These are phyloP conservation scores for Colius striatus DNA, from an alignment of 2,113 vertebrate genomes.

Conservation along the genomic window DNA sequence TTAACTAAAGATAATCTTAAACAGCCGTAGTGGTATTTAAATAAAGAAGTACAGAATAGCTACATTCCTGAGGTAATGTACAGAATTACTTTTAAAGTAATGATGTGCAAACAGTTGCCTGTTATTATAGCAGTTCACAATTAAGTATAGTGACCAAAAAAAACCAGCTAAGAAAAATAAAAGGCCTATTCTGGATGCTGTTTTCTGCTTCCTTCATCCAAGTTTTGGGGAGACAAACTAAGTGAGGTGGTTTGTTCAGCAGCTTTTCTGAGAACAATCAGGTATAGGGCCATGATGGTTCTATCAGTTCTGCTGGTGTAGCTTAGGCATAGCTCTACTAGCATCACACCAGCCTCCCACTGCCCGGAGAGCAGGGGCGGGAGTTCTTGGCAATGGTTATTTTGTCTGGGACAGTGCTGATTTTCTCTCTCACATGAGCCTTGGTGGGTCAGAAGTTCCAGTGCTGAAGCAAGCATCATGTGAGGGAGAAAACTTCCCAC, in stretches of 20 bases:
- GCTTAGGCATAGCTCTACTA: not conserved
- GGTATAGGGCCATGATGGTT: not conserved
- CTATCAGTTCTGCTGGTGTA: not conserved
- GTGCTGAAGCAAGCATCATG: not conserved
- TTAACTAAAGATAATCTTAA: not conserved
- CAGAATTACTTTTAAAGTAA: not conserved
- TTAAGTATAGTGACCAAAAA: not conserved
- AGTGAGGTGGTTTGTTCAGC: not conserved
- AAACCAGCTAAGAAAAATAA: not conserved
- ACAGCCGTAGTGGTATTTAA: not conserved
- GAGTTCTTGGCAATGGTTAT: not conserved
- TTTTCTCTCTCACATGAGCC: not conserved
- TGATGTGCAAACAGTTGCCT: not conserved
- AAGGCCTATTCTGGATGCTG: not conserved
- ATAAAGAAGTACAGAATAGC: not conserved
- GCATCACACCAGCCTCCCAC: fast-evolving
- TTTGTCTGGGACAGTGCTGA: not conserved
- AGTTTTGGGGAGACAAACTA: not conserved
- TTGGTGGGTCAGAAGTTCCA: not conserved
- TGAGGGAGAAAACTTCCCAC: not conserved
- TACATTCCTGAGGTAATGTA: not conserved
- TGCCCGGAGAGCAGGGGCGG: not conserved
- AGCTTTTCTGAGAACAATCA: not conserved
- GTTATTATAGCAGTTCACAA: not conserved
- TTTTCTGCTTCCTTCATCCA: not conserved